Evolutionary conservation across 1,140 invertebrate species (phyloP).

Genomic region (Tetramorium parvispinum): DNA sequence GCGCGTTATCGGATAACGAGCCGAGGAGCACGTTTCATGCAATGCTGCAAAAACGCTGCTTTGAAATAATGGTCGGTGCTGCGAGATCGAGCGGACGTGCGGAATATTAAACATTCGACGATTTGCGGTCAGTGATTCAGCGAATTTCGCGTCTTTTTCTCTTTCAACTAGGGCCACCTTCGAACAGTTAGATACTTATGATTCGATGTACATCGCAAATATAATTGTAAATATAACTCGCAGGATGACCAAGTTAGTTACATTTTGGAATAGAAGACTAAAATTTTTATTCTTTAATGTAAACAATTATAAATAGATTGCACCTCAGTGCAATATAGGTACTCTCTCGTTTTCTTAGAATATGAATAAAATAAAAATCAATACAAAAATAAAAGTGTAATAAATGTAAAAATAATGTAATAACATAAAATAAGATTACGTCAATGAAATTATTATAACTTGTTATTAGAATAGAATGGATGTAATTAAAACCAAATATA

Average conservation of each 20-base stretch:
- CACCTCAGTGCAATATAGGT: neutral
- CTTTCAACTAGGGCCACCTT: neutral
- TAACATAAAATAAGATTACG: neutral
- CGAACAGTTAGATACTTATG: neutral
- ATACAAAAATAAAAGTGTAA: neutral
- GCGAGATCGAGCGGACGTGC: slow-evolving; percentile 34
- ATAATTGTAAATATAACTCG: neutral
- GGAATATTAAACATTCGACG: slow-evolving; percentile 30
- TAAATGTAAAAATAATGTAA: neutral
- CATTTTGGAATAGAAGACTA: neutral
- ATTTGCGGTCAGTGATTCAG: neutral
- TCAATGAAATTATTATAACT: neutral
- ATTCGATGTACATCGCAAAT: neutral
- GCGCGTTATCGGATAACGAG: slow-evolving; percentile 24
- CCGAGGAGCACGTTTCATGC: slow-evolving; percentile 31
- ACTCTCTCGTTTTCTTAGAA: neutral
- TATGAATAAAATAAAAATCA: neutral
- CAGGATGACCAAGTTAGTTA: neutral
- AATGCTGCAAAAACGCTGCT: slow-evolving; percentile 27
- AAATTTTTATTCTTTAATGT: slow-evolving; percentile 11
- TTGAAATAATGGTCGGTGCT: slow-evolving; percentile 32
- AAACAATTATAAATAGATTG: too few species aligned
- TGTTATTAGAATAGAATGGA: neutral
- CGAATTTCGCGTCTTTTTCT: slow-evolving; percentile 3
- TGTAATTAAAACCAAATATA: neutral